Conservation (phyloP, 2,113 vertebrate species). For the Lophochroa leadbeateri region DNA sequence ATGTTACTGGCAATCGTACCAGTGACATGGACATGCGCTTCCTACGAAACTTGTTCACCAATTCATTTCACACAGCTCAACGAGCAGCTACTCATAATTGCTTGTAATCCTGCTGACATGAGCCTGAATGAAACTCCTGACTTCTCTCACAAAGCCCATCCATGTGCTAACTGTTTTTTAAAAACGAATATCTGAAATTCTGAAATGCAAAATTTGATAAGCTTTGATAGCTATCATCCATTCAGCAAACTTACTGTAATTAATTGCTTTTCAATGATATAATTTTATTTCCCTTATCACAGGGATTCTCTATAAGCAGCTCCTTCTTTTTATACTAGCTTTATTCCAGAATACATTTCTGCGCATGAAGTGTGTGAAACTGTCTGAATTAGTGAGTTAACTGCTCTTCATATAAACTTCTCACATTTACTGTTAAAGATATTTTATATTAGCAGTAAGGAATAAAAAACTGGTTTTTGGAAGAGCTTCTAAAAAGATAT, state of each 20-base stretch:
- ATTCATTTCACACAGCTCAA: constrained; percentile 35
- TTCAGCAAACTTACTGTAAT: constrained; percentile 33
- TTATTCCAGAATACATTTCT: background rate
- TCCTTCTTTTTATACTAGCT: background rate
- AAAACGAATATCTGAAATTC: constrained; percentile 2
- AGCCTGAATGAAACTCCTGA: constrained; percentile 42
- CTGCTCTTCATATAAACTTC: background rate
- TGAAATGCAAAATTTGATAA: constrained; percentile 23
- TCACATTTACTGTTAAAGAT: background rate
- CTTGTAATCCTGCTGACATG: constrained; percentile 46
- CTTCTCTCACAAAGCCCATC: constrained; percentile 34
- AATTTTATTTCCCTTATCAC: background rate
- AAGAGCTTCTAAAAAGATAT: background rate
- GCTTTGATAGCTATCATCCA: constrained; percentile 48
- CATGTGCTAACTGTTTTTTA: background rate
- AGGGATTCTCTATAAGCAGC: background rate
- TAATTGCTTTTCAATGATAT: constrained; percentile 37
- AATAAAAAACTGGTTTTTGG: background rate
- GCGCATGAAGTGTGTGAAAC: background rate
- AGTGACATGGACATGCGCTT: background rate
- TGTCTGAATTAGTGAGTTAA: background rate
- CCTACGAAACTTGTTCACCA: constrained; percentile 37
- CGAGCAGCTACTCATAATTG: constrained; percentile 39
- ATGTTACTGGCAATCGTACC: background rate
- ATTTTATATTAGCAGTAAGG: background rate